These are phyloP conservation scores for Formica selysi DNA, from an alignment of 1,140 invertebrate species.

Conservation along the genomic window DNA sequence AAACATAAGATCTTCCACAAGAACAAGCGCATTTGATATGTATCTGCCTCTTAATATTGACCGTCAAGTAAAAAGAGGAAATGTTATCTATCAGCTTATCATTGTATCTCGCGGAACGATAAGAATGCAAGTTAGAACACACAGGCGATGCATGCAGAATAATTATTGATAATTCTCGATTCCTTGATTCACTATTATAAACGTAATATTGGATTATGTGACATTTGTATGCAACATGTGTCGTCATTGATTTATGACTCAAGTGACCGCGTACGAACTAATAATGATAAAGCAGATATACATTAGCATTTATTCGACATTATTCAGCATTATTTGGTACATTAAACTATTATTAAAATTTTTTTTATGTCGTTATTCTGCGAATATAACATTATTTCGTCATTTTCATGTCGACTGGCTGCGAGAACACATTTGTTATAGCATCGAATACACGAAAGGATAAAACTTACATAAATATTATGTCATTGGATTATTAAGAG, in stretches of 20 bases:
- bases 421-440: background rate
- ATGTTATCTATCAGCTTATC: too few species aligned
- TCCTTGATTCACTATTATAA: too few species aligned
- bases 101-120: too few species aligned
- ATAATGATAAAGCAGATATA: slow-evolving; percentile 1
- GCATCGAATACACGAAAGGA: background rate
- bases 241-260: slow-evolving; percentile 6
- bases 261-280: background rate
- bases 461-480: background rate
- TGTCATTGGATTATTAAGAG: too few species aligned
- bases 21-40: too few species aligned
- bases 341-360: background rate
- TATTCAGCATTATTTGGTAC: background rate
- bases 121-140: too few species aligned
- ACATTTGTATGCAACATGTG: background rate
- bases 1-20: too few species aligned
- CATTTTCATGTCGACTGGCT: background rate
- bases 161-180: too few species aligned
- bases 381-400: background rate
- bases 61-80: too few species aligned
- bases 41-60: too few species aligned
- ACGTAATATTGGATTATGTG: too few species aligned
- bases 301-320: background rate
- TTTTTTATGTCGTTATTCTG: background rate
- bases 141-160: too few species aligned